phyloP scores from a whole-genome alignment of 2,888 invertebrate species.

The Tachina fera region DNA sequence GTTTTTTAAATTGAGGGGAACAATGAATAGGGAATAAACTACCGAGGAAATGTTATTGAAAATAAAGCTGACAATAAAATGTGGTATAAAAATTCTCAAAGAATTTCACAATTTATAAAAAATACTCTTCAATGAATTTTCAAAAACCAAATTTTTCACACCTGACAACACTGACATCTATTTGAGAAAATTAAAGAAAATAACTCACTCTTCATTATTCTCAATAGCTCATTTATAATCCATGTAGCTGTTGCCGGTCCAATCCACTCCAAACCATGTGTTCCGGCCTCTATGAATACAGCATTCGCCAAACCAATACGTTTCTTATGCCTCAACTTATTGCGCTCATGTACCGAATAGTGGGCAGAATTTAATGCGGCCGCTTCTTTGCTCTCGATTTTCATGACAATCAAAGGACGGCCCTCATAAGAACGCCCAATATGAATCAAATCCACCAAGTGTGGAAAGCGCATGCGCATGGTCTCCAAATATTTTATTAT shows the following conservation, averaged over 20 bases:
- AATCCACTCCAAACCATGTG: slow-evolving; percentile 91
- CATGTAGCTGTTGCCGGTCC: slow-evolving; percentile 90
- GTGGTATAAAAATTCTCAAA: too few relatives aligned
- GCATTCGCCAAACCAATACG: slow-evolving; percentile 87
- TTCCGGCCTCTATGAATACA: slow-evolving; percentile 92
- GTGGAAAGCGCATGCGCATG: slow-evolving; percentile 86
- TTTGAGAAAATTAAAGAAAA: neutral
- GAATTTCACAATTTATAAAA: too few relatives aligned
- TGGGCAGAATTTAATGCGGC: slow-evolving; percentile 74
- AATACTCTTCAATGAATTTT: too few relatives aligned
- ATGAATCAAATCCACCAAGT: slow-evolving; percentile 87
- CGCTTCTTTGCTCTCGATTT: slow-evolving; percentile 84
- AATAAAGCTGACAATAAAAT: too few relatives aligned
- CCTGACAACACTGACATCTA: too few relatives aligned
- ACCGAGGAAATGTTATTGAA: too few relatives aligned
- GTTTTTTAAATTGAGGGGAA: too few relatives aligned
- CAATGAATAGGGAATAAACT: too few relatives aligned
- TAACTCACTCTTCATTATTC: slow-evolving; percentile 85
- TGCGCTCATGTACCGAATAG: slow-evolving; percentile 73
- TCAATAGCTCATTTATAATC: slow-evolving; percentile 88
- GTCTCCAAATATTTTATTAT: slow-evolving; percentile 88
- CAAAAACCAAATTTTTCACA: neutral
- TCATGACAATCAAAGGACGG: slow-evolving; percentile 87
- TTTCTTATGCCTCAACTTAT: slow-evolving; percentile 78
- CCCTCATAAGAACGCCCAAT: slow-evolving; percentile 90